Evolutionary conservation across 2,797 vertebrate genomes (phyloP), one percentile per base, ranked within the genome.

Genomic region (Chelonia mydas): DNA sequence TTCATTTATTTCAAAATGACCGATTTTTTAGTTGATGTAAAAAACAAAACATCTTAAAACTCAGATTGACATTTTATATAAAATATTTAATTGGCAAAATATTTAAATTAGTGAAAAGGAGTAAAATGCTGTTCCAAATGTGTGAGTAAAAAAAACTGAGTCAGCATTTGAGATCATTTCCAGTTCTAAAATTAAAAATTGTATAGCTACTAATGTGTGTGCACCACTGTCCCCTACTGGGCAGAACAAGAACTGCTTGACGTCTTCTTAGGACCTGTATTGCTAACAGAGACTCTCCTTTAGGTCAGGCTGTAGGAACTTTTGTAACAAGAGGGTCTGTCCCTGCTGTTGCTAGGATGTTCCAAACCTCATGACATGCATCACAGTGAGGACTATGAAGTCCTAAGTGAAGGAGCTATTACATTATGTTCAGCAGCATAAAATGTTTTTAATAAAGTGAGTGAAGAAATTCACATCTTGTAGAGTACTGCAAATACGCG

Each of bases 401-500:
- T 76, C 74, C 13, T 65, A 37, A 47, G 37, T 16, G 28, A 53
- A n/a, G 37, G 25, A 83, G 25, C 6, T 68, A 47, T 61, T 83
- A 89, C n/a, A 78, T 53, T 11, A 74, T 3, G 77, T 9, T 33
- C 68, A 90, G 8, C 21, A 55, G 11, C 3, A 27, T n/a, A 31
- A 94, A 86, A 72, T 9, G 68, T 23, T 68, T 50, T 19, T 55
- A 54, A 83, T 31, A 41, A 65, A 27, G 6, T 1, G 8, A 9
- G 4, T 49, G 65, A 89, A 89, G 28, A 49, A 54, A 51, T 31
- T 89, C 83, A 25, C 31, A 45, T 72, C 76, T 84, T 84, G 37
- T 23, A 93, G 31, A 84, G 54, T 77, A 54, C 8, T 83, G 53
- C n/a, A 90, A 94, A 86, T 61, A 92, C 41, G 17, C 11, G 83